Conservation (phyloP, 2,113 vertebrate species). For the Cololabis saira region DNA sequence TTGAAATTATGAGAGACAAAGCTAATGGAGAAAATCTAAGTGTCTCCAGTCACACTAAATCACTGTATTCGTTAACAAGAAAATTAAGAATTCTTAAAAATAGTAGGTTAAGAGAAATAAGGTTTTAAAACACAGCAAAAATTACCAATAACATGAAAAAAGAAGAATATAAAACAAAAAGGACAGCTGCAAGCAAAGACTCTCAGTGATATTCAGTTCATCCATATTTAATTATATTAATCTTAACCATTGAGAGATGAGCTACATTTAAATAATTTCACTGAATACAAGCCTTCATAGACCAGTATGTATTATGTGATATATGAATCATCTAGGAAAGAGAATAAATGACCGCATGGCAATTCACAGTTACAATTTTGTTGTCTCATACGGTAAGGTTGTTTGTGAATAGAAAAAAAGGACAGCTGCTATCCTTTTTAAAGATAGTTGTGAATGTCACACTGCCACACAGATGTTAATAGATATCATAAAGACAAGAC, state of each 20-base stretch:
- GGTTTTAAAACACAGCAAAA: constrained; percentile 16
- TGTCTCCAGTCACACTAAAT: constrained; percentile 2
- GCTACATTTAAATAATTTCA: neutral
- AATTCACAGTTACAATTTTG: constrained; percentile 1
- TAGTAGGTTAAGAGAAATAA: neutral
- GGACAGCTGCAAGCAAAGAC: neutral
- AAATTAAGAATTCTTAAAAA: constrained; percentile 23
- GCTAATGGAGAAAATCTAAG: constrained; percentile 20
- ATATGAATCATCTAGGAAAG: constrained; percentile 35
- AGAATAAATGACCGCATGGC: constrained; percentile 18
- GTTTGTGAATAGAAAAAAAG: neutral
- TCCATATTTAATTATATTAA: neutral
- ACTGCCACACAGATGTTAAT: neutral
- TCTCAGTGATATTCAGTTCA: constrained; percentile 11
- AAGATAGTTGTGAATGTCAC: constrained; percentile 7
- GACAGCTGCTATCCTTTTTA: neutral
- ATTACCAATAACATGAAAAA: constrained; percentile 3
- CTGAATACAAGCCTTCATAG: neutral
- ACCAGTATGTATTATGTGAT: neutral
- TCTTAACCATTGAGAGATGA: neutral
- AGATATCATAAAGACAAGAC: neutral
- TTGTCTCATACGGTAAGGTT: neutral
- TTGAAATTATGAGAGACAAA: constrained; percentile 5
- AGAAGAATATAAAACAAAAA: neutral
- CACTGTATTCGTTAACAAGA: neutral